Conservation (phyloP, 2,888 invertebrate species). For the Venustoraphidia nigricollis region DNA sequence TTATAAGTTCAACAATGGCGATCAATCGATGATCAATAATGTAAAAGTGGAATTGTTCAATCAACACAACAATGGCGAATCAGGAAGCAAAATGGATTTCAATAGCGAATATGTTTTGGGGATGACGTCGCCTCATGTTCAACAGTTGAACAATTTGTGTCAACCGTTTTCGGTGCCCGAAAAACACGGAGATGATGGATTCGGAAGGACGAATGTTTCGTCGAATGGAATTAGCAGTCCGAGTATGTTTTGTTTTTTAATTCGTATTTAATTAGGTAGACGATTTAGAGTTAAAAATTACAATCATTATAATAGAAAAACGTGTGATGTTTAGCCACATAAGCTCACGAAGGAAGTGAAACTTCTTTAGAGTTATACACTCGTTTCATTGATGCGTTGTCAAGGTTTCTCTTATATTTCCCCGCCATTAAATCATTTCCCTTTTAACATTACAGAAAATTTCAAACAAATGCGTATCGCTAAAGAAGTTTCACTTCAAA, state of each 20-base stretch:
- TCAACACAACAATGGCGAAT: not conserved
- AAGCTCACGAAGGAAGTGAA: too few relatives aligned
- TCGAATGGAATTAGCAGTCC: conserved; percentile 20
- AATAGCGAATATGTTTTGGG: conserved; percentile 8
- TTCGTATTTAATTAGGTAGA: not conserved
- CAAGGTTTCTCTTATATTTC: too few relatives aligned
- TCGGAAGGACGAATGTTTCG: not conserved
- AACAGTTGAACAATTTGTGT: conserved; percentile 23
- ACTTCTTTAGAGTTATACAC: too few relatives aligned
- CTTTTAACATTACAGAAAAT: too few relatives aligned
- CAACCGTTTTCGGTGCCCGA: conserved; percentile 16
- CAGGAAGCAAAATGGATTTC: not conserved
- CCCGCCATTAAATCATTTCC: too few relatives aligned
- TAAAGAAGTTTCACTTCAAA: too few relatives aligned
- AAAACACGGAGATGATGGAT: not conserved
- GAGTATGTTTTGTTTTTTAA: conserved; percentile 18
- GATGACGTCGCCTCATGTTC: conserved; percentile 20
- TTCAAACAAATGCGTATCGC: too few relatives aligned
- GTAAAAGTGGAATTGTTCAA: too few relatives aligned
- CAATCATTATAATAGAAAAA: too few relatives aligned
- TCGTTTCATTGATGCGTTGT: too few relatives aligned
- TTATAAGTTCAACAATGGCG: not conserved
- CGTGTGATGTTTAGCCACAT: too few relatives aligned
- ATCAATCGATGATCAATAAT: not conserved
- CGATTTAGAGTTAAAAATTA: not conserved